Conservation (phyloP, 1,140 invertebrate species). For the Eriosoma lanigerum region DNA sequence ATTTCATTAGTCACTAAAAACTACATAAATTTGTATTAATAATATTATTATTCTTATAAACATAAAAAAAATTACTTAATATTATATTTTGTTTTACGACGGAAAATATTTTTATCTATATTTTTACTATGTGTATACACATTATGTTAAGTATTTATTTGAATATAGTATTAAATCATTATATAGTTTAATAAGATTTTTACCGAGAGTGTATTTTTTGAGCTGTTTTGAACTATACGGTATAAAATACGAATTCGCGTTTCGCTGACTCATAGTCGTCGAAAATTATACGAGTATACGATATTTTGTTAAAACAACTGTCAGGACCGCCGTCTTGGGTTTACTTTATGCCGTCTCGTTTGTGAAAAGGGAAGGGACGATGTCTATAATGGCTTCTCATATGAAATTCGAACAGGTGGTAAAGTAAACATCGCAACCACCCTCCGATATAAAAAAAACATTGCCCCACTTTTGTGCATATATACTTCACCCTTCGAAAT, state of each 20-base stretch:
- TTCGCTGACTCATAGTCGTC: slow-evolving; percentile 11
- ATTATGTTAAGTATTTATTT: too few relatives aligned
- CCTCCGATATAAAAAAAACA: not conserved
- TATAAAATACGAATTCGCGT: not conserved
- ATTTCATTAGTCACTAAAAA: too few relatives aligned
- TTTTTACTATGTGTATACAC: not conserved
- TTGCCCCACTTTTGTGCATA: not conserved
- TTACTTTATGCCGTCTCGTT: too few relatives aligned
- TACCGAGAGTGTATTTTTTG: not conserved
- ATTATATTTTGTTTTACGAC: not conserved
- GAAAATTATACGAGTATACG: too few relatives aligned
- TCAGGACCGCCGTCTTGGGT: too few relatives aligned
- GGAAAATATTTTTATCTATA: not conserved
- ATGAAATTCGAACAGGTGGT: not conserved
- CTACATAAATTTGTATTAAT: too few relatives aligned
- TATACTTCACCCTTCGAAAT: not conserved
- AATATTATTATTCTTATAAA: too few relatives aligned
- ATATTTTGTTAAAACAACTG: not conserved
- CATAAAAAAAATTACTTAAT: too few relatives aligned
- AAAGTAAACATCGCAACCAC: not conserved
- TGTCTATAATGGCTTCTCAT: not conserved
- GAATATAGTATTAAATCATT: too few relatives aligned
- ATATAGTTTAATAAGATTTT: not conserved
- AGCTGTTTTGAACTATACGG: not conserved
- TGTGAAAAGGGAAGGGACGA: not conserved